A percentile compares a stretch with the other conserved stretches of the same genome.
Conservation (phyloP, 2,888 invertebrate species). For the Ophraella communa region DNA sequence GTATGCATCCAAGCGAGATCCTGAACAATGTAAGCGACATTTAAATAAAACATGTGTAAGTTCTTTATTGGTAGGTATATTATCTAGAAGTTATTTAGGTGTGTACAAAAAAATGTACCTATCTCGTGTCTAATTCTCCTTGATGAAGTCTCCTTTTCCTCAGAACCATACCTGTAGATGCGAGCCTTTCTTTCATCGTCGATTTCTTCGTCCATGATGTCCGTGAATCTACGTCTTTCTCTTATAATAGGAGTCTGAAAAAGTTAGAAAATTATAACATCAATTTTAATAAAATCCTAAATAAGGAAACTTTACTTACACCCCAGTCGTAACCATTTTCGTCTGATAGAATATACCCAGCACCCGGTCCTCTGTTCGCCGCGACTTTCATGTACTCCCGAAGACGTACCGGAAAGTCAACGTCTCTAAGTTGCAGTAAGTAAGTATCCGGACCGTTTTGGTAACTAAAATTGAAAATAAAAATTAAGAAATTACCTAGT, state of each 20-base stretch:
- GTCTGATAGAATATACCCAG: constrained; percentile 70
- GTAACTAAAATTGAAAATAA: constrained; percentile 67
- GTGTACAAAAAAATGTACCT: constrained; percentile 56
- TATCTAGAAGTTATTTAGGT: neutral
- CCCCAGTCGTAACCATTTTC: constrained; percentile 77
- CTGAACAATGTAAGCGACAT: constrained; percentile 26
- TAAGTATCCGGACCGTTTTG: constrained; percentile 98
- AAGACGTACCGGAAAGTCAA: constrained; percentile 91
- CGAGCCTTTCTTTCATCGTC: constrained; percentile 86
- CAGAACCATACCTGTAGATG: constrained; percentile 77
- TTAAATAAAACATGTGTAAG: no score
- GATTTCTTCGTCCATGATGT: constrained; percentile 95
- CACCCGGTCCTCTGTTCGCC: constrained; percentile 75
- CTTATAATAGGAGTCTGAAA: constrained; percentile 82
- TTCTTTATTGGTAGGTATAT: neutral
- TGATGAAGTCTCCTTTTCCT: constrained; percentile 68
- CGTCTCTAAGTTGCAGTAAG: constrained; percentile 89
- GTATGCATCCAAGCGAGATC: constrained; percentile 81
- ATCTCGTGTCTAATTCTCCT: constrained; percentile 83
- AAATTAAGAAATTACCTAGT: neutral
- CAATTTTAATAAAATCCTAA: no score
- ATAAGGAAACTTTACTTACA: no score
- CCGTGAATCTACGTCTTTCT: constrained; percentile 89
- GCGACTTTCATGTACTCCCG: constrained; percentile 96
- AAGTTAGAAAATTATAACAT: no score